Evolutionary conservation across 1,140 invertebrate genomes (phyloP).

Genomic region (Drosophila nasuta): DNA sequence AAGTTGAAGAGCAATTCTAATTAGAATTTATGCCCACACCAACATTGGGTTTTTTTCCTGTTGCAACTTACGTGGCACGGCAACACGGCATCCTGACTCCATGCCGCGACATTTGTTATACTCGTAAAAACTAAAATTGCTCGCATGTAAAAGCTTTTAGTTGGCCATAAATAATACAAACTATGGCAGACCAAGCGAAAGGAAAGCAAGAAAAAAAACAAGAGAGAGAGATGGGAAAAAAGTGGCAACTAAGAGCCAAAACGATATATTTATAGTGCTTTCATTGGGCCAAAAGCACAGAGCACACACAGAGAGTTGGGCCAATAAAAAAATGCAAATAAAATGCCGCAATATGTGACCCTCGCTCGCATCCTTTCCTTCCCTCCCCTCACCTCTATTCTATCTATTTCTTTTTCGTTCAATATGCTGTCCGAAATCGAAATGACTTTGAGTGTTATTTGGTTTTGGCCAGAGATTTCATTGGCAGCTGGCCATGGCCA

Average conservation of each 20-base stretch:
- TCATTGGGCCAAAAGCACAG: background rate
- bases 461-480: constrained; percentile 74
- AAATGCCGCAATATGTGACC: constrained; percentile 75
- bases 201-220: background rate
- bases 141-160: constrained; percentile 79
- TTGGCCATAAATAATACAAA: constrained; percentile 78
- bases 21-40: constrained; percentile 75
- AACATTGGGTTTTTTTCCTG: constrained; percentile 10
- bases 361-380: constrained; percentile 20
- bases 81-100: background rate
- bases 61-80: constrained; percentile 18
- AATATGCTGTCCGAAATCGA: constrained; percentile 62
- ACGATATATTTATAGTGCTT: constrained; percentile 71
- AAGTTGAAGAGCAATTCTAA: constrained; percentile 57
- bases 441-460: constrained; percentile 82
- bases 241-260: constrained; percentile 55
- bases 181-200: constrained; percentile 56
- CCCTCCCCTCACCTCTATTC: background rate
- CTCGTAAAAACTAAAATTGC: constrained; percentile 77
- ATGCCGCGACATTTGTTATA: constrained; percentile 57
- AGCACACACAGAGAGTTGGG: constrained; percentile 27
- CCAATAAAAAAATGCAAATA: constrained; percentile 79
- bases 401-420: background rate
- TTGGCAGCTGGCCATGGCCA: constrained; percentile 66
- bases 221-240: constrained; percentile 1